A percentile compares a stretch with the other conserved stretches of the same genome.
Evolutionary conservation across 2,888 invertebrate genomes (phyloP).

Genomic region (Parnassius glacialis): DNA sequence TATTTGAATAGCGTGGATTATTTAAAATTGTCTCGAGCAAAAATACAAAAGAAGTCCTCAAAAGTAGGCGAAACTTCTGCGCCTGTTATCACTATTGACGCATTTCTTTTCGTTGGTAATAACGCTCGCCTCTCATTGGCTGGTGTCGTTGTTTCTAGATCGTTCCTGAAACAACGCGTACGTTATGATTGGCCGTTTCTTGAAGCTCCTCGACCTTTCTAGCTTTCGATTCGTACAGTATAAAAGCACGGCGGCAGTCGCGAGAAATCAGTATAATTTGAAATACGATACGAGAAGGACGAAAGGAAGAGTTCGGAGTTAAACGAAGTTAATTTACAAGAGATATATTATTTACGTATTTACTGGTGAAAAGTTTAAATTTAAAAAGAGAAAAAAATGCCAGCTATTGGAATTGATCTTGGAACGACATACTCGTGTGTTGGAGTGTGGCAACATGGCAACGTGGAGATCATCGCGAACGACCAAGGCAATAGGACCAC

Average conservation of each 20-base stretch:
- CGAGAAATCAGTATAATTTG: conserved; percentile 13
- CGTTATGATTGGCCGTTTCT: conserved; percentile 4
- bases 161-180: neutral
- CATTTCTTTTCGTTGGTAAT: neutral
- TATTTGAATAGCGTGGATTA: neutral
- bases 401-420: conserved; percentile 82
- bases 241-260: conserved; percentile 10
- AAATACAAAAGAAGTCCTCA: neutral
- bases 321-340: conserved; percentile 26
- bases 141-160: conserved; percentile 3
- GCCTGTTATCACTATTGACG: conserved; percentile 48
- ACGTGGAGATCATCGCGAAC: conserved; percentile 94
- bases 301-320: conserved; percentile 16
- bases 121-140: neutral
- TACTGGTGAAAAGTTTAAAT: conserved; percentile 18
- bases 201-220: conserved; percentile 4
- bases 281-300: conserved; percentile 9
- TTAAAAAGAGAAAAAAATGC: conserved; percentile 43
- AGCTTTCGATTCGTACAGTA: conserved; percentile 11
- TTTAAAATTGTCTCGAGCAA: neutral
- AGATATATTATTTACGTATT: neutral
- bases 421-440: conserved; percentile 86
- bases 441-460: conserved; percentile 85
- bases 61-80: neutral
- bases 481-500: conserved; percentile 89